Base-by-base conservation (phyloP, 2,797 vertebrate genomes). In the Fundulus diaphanus region DNA sequence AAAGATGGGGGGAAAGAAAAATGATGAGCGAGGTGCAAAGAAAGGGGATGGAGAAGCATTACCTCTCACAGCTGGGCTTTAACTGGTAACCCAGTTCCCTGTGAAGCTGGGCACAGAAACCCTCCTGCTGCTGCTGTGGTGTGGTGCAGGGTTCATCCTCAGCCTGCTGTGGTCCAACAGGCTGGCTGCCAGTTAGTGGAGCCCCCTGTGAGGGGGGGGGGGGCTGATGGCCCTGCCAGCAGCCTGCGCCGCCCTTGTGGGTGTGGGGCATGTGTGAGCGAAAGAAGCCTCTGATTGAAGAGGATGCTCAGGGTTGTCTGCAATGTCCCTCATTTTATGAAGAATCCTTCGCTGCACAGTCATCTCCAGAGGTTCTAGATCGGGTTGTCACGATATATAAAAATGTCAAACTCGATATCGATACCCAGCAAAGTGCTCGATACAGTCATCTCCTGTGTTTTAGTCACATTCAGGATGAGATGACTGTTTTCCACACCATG, bases 1-100 rank as follows among this genome's bases (percentile, higher is more conserved):
- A 37, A 76, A 80, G 49, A 59, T 31, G 48, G 54, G 65, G 6
- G 57, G 54, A 68, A 7, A 61, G 59, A 22, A n/a, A 65, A 52
- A 63, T 46, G 72, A 85, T 37, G 61, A 63, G 24, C 1, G 67
- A 71, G 44, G 72, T 59, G 66, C 68, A 69, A 33, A 74, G 12
- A 20, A 68, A 68, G 46, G 18, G n/a, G 33, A 70, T 66, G 48
- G 68, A 73, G 51, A 70, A 15, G 27, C 42, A 72, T 4, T 82
- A 31, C 70, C 72, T 88, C 84, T 82, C 79, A 46, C 57, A 76
- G 82, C 76, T 70, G 79, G 35, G 54, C 79, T 82, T 91, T 88
- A 81, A 77, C 77, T 76, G 87, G 85, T 92, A 92, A 92, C 88
- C 90, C 83, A 92, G 89, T 88, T 92, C 90, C 67, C 51, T 79